Base-by-base conservation (phyloP, 2,888 invertebrate genomes). In the Xestia c-nigrum region DNA sequence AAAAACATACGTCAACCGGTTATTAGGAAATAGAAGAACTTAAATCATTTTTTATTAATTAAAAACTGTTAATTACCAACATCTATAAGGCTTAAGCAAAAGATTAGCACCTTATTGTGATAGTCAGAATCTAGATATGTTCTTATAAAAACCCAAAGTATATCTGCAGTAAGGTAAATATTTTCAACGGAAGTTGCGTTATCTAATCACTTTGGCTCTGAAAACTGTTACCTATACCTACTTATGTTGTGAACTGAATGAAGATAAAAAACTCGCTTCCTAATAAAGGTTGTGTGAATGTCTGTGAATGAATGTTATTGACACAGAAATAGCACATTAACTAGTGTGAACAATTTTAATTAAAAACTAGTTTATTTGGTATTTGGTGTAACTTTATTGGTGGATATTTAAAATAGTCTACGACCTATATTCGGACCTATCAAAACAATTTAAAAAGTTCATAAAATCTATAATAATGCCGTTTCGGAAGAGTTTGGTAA, bases 141-240 rank as follows among this genome's bases (percentile, higher is more conserved):
- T 40, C 9, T 12, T 38, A 63, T 16, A 77, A 71, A 78, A 78
- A 59, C 24, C 65, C 57, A 66, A 66, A 77, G n/a, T 50, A 65
- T 65, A 57, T 57, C 5, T 71, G 6, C n/a, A 38, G 31, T 38
- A 52, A 74, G 19, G 68, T 66, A 55, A 81, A 77, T 81, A 74
- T 78, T 81, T 81, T 78, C 57, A 81, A 70, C 78, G 78, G 78
- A 81, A 78, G 70, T 71, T 52, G 50, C 40, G n/a, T 68, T 81
- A 81, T 81, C 82, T 81, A 68, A 81, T 81, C 81, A 68, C 38
- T 59, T 70, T 64, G 59, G 9, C 69, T 80, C 77, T 81, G 72
- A 80, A 76, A 69, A 71, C 52, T 47, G 63, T 69, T 47, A 69
- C 46, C 57, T 65, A 31, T 47, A 52, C 52, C 7, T 52, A 52